Evolutionary conservation across 2,888 invertebrate species (phyloP).

Genomic region (Platerodrilus igneus): DNA sequence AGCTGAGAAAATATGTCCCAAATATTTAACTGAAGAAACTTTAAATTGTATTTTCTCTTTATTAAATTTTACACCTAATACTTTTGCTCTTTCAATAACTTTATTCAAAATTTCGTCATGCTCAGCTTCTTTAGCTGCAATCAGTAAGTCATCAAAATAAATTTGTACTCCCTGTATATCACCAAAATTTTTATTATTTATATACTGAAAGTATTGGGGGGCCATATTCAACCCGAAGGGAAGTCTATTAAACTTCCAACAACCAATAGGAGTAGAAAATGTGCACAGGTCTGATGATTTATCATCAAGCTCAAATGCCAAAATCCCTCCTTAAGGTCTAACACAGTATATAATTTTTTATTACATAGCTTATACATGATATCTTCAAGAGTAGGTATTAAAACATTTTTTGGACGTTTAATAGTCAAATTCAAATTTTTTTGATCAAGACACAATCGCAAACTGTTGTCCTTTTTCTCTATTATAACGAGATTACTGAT

Average conservation of each 20-base stretch:
- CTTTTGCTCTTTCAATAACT: too few relatives aligned
- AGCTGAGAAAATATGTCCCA: too few relatives aligned
- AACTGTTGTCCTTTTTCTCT: too few relatives aligned
- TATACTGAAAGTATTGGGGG: slow-evolving; percentile 37
- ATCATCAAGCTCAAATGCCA: slow-evolving; percentile 9
- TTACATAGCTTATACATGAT: slow-evolving; percentile 12
- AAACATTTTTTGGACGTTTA: too few relatives aligned
- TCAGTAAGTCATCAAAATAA: slow-evolving; percentile 36
- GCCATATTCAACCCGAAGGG: slow-evolving; percentile 21
- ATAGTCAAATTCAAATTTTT: too few relatives aligned
- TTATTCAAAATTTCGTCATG: too few relatives aligned
- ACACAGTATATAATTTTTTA: slow-evolving; percentile 10
- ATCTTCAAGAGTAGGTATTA: too few relatives aligned
- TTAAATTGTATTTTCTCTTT: too few relatives aligned
- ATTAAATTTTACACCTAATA: too few relatives aligned
- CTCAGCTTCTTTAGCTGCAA: slow-evolving; percentile 10
- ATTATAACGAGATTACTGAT: too few relatives aligned
- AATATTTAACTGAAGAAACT: too few relatives aligned
- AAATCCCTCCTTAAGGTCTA: slow-evolving; percentile 15
- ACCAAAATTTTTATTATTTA: slow-evolving; percentile 37
- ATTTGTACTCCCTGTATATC: slow-evolving; percentile 33
- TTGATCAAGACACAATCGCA: too few relatives aligned
- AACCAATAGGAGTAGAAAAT: slow-evolving; percentile 34
- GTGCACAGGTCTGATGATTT: slow-evolving; percentile 18
- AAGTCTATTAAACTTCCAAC: slow-evolving; percentile 25